Evolutionary conservation across 2,888 invertebrate genomes (phyloP), one percentile per base, ranked within the genome.

Genomic region (Craniophora ligustri): DNA sequence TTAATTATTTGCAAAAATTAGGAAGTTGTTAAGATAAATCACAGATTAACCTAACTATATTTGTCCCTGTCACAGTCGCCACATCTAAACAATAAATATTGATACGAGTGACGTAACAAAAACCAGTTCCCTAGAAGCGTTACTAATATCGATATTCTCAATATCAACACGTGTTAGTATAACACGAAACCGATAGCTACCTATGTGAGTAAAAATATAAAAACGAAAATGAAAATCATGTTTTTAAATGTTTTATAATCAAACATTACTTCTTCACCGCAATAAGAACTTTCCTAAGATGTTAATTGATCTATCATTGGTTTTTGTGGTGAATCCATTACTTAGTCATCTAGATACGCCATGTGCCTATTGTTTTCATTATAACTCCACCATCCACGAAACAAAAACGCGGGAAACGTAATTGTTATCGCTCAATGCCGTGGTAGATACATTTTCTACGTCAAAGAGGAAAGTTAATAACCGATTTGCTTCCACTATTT

Each of bases 401-500:
- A 72, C 60, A 88, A 89, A 87, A 89, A 82, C 87, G 83, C 83
- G 88, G 72, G 88, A 88, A 87, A 42, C 38, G 56, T 80, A 82
- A 81, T 82, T 81, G 77, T 85, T 81, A 79, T 81, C 73, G 73
- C 71, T 79, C 79, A 78, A 79, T 78, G 76, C 58, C 76, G 71
- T 74, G 72, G 71, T 76, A 80, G 70, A 69, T 48, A 67, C 75
- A 83, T 84, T 84, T 84, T 86, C 83, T 81, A 79, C 79, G 72
- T 71, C 76, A 70, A 76, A 76, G 78, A 86, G 79, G 87, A 91
- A 90, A 89, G 88, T 87, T 85, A 83, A 84, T 83, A 78, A 80
- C 73, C 55, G 63, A 79, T 79, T 81, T 69, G 75, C 79, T 83
- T 78, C 71, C 63, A 78, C 73, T 77, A 48, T 72, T 77, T 82